These are phyloP conservation scores for Aphelinus certus DNA, from an alignment of 1,140 invertebrate species.

Conservation along the genomic window DNA sequence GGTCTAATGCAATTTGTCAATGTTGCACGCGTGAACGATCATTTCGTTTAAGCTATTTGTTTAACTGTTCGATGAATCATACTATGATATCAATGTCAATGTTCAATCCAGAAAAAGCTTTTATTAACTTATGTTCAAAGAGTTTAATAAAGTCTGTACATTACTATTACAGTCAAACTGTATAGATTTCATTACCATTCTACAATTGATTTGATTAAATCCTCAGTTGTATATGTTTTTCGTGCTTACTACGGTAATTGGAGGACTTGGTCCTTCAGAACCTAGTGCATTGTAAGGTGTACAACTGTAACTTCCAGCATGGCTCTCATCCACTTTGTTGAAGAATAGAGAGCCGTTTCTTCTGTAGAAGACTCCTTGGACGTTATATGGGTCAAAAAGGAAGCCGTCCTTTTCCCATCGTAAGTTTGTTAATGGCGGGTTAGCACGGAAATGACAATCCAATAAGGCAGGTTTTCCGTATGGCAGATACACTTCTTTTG, in stretches of 20 bases:
- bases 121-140: no score
- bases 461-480: conserved; percentile 89
- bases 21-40: background rate
- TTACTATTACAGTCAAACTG: no score
- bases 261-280: conserved; percentile 82
- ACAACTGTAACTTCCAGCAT: conserved; percentile 86
- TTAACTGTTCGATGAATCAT: no score
- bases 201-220: no score
- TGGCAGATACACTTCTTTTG: conserved; percentile 86
- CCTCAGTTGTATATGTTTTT: no score
- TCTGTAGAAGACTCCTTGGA: conserved; percentile 84
- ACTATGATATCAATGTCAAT: no score
- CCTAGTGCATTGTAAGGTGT: conserved; percentile 92
- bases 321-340: conserved; percentile 80
- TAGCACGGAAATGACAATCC: conserved; percentile 92
- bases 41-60: no score
- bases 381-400: conserved; percentile 90
- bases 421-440: conserved; percentile 91
- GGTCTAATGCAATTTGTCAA: conserved; percentile 8
- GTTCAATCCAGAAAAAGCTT: no score
- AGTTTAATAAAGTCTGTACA: no score
- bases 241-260: conserved; percentile 77
- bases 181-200: no score
- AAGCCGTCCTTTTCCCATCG: conserved; percentile 95
- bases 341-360: conserved; percentile 90